Evolutionary conservation across 2,888 invertebrate genomes (phyloP).

Genomic region (Drosophila kambysellisi): DNA sequence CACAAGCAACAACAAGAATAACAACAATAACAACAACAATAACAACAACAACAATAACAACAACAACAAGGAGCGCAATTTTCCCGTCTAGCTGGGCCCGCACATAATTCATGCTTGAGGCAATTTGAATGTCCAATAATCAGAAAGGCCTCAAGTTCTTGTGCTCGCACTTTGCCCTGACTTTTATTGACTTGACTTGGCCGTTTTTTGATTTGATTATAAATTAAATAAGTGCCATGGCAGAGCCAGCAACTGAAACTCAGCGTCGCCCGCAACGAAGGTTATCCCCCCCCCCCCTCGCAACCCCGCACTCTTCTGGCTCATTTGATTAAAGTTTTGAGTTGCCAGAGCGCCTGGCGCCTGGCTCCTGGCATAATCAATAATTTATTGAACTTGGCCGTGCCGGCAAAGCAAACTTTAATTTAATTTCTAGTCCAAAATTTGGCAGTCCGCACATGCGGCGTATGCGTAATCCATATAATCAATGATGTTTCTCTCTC

Average conservation of each 20-base stretch:
- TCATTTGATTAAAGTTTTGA: conserved; percentile 58
- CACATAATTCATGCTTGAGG: conserved; percentile 78
- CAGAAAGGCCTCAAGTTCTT: conserved; percentile 75
- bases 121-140: conserved; percentile 80
- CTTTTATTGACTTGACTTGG: conserved; percentile 75
- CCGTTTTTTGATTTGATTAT: conserved; percentile 72
- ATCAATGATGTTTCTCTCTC: conserved; percentile 45
- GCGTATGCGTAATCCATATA: conserved; percentile 56
- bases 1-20: conserved; percentile 43
- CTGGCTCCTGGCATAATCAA: conserved; percentile 47
- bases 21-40: conserved; percentile 43
- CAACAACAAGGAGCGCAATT: conserved; percentile 26
- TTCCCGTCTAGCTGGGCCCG: conserved; percentile 50
- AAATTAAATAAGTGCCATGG: conserved; percentile 74
- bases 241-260: conserved; percentile 47
- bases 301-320: not conserved
- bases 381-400: conserved; percentile 62
- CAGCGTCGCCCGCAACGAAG: conserved; percentile 32
- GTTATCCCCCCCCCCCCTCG: conserved; percentile 16
- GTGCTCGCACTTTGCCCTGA: conserved; percentile 53
- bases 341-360: conserved; percentile 8
- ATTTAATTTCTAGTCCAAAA: conserved; percentile 45
- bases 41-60: no score
- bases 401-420: conserved; percentile 34
- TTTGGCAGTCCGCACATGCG: conserved; percentile 16